These are phyloP conservation scores for Lepidocolaptes lacrymiger DNA, from an alignment of 2,797 vertebrate genomes.

Conservation along the genomic window DNA sequence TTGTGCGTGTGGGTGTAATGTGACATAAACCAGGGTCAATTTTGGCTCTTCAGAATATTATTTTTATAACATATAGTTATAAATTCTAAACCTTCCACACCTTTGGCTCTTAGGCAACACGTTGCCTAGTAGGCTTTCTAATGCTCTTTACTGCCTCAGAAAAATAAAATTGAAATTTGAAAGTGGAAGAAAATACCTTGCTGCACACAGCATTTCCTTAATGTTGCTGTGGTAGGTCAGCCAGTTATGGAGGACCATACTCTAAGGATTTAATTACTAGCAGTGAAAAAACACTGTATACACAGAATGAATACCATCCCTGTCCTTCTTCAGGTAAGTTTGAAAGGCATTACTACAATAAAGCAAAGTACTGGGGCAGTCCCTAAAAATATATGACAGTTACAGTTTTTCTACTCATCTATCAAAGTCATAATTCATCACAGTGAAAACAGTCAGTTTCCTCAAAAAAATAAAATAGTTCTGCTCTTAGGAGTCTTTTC, in stretches of 20 bases:
- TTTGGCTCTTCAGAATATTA: background rate
- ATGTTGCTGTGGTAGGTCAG: background rate
- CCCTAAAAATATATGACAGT: conserved; percentile 48
- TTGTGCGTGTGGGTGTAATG: background rate
- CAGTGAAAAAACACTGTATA: background rate
- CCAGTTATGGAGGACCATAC: background rate
- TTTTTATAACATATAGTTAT: background rate
- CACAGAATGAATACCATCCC: background rate
- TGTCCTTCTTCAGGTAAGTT: conserved; percentile 35
- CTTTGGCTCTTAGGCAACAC: background rate
- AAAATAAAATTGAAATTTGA: background rate
- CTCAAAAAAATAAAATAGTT: conserved; percentile 71
- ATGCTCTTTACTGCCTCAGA: background rate
- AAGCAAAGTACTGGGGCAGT: conserved; percentile 57
- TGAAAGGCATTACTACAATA: conserved; percentile 49
- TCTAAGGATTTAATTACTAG: background rate
- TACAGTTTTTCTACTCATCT: conserved; percentile 42
- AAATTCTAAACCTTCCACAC: background rate
- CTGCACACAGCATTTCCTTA: background rate
- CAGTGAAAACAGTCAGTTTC: conserved; percentile 65
- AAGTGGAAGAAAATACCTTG: background rate
- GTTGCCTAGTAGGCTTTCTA: background rate
- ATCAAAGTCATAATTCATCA: conserved; percentile 68
- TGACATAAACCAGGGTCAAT: background rate
- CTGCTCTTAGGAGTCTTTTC: conserved; percentile 63